Evolutionary conservation across 1,140 invertebrate genomes (phyloP).

Genomic region (Caerostris darwini): DNA sequence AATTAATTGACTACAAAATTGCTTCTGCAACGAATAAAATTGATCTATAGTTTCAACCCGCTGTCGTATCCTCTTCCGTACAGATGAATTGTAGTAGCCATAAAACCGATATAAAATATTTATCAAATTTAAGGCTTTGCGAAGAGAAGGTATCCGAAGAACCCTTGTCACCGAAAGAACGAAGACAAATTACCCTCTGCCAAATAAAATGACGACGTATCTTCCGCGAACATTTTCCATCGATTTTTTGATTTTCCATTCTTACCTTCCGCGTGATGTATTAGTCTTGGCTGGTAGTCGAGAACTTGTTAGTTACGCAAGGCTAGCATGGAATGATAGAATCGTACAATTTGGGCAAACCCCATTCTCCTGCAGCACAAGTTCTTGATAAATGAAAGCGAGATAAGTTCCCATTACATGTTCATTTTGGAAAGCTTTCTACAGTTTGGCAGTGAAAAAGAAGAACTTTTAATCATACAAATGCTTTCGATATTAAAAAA

Average conservation of each 20-base stretch:
- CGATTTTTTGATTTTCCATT: constrained; percentile 62
- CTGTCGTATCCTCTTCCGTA: neutral
- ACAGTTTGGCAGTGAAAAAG: neutral
- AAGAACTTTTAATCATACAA: neutral
- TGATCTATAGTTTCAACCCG: neutral
- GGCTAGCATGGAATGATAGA: constrained; percentile 48
- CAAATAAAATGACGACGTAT: constrained; percentile 60
- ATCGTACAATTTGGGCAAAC: constrained; percentile 21
- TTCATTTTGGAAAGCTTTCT: neutral
- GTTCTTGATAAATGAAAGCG: constrained; percentile 23
- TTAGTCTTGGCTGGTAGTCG: constrained; percentile 29
- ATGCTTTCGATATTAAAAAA: neutral
- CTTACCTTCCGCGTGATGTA: constrained; percentile 55
- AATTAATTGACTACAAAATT: constrained; percentile 13
- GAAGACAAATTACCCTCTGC: constrained; percentile 67
- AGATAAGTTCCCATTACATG: neutral
- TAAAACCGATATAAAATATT: constrained; percentile 69
- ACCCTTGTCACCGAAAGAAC: constrained; percentile 42
- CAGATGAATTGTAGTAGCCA: constrained; percentile 49
- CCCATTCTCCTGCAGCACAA: neutral
- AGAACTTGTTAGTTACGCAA: constrained; percentile 60
- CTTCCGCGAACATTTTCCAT: constrained; percentile 32
- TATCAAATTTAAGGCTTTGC: constrained; percentile 55
- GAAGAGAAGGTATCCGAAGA: neutral
- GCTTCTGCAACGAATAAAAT: neutral